Percentiles rank a stretch among this genome's conserved stretches.
These are phyloP conservation scores for Clarias platycephalus DNA, from an alignment of 2,797 vertebrate genomes.

Conservation along the genomic window DNA sequence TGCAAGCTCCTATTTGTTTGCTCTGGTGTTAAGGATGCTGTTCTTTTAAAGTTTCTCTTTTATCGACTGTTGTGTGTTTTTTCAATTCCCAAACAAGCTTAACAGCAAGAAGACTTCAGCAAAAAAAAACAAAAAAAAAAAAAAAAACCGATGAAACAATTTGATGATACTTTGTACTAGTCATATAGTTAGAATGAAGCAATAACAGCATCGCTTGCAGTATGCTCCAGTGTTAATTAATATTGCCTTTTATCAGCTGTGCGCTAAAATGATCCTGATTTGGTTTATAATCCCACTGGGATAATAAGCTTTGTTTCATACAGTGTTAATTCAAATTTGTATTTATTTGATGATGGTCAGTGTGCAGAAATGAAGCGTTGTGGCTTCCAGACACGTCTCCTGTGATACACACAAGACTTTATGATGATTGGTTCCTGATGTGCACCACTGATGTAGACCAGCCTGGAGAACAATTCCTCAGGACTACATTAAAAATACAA, in stretches of 20 bases:
- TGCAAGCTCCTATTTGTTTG: neutral
- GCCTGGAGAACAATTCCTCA: too few relatives aligned
- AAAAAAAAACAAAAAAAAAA: neutral
- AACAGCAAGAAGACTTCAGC: neutral
- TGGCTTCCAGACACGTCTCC: neutral
- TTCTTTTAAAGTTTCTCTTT: neutral
- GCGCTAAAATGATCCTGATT: neutral
- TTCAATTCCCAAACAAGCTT: neutral
- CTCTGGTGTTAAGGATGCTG: neutral
- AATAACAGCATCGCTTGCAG: neutral
- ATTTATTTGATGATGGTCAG: neutral
- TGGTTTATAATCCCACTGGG: neutral
- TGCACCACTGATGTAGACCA: neutral
- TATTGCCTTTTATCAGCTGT: neutral
- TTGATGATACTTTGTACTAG: neutral
- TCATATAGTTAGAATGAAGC: neutral
- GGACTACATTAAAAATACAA: too few relatives aligned
- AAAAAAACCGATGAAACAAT: neutral
- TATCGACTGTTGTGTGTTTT: neutral
- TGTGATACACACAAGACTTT: neutral
- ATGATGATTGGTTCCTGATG: neutral
- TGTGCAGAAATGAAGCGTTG: neutral
- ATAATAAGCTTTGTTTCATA: neutral
- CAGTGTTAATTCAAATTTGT: neutral
- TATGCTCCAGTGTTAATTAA: slow-evolving; percentile 11